Percentiles rank a stretch among this genome's conserved stretches.
These are phyloP conservation scores for Myathropa florea DNA, from an alignment of 2,888 invertebrate genomes.

Conservation along the genomic window DNA sequence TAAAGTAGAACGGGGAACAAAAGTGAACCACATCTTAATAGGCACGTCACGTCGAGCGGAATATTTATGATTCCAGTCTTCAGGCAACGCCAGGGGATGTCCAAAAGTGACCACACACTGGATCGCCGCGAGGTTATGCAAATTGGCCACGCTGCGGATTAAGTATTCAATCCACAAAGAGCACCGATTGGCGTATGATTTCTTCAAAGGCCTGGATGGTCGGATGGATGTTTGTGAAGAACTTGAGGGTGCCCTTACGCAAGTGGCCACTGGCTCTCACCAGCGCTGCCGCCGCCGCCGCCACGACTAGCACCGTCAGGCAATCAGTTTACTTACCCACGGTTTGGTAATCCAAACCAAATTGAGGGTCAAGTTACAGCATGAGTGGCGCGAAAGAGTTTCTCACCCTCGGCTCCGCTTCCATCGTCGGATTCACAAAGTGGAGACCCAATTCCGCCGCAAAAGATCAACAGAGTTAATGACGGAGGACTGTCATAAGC, in stretches of 20 bases:
- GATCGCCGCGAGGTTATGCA: slow-evolving; percentile 22
- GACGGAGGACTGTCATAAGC: slow-evolving; percentile 33
- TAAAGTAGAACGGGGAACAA: background rate
- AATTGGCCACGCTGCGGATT: slow-evolving; percentile 12
- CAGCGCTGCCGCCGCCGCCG: no score
- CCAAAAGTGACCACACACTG: slow-evolving; percentile 59
- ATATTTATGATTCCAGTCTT: slow-evolving; percentile 34
- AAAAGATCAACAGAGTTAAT: slow-evolving; percentile 53
- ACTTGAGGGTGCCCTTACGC: slow-evolving; percentile 32
- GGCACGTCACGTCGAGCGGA: slow-evolving; percentile 45
- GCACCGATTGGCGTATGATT: background rate
- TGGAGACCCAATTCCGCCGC: slow-evolving; percentile 35
- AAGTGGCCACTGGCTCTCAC: background rate
- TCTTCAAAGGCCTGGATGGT: background rate
- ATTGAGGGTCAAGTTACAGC: slow-evolving; percentile 53
- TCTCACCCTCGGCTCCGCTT: background rate
- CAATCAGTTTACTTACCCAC: background rate
- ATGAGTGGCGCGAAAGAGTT: slow-evolving; percentile 24
- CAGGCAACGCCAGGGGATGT: slow-evolving; percentile 46
- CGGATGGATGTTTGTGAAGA: background rate
- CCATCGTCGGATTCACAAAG: background rate
- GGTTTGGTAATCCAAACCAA: slow-evolving; percentile 20
- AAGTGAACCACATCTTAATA: slow-evolving; percentile 18
- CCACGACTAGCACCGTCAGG: background rate
- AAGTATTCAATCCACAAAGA: slow-evolving; percentile 35